Percentiles rank a stretch among this genome's conserved stretches.
Evolutionary conservation across 2,797 vertebrate genomes (phyloP).

Genomic region (Phataginus tetradactyla): DNA sequence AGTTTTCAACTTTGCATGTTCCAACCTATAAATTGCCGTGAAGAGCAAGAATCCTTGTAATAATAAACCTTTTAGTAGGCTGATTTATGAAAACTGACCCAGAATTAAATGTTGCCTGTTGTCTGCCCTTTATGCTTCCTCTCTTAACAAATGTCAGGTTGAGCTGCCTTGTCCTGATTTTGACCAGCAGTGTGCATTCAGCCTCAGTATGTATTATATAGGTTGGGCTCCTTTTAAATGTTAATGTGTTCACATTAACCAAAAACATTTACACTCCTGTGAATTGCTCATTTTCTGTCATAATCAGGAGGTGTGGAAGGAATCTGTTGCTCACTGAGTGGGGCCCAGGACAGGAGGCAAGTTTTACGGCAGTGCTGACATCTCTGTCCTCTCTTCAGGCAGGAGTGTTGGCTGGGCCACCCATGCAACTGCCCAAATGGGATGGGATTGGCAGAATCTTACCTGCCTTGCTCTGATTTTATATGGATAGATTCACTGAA

Average conservation of each 20-base stretch:
- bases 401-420: not conserved
- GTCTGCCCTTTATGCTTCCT: not conserved
- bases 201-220: not conserved
- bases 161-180: not conserved
- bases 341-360: not conserved
- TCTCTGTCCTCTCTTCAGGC: not conserved
- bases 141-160: not conserved
- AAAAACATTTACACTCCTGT: not conserved
- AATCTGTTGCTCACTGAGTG: not conserved
- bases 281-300: conserved; percentile 32
- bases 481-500: not conserved
- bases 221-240: conserved; percentile 24
- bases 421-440: not conserved
- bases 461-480: not conserved
- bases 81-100: not conserved
- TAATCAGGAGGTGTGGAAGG: not conserved
- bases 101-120: not conserved
- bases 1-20: not conserved
- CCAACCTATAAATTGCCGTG: not conserved
- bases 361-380: not conserved
- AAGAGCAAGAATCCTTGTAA: not conserved
- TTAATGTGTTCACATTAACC: not conserved
- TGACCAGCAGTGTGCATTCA: not conserved
- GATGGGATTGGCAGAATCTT: not conserved
- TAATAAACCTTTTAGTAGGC: not conserved